phyloP scores from a whole-genome alignment of 2,113 vertebrate species.

The Chionodraco myersi region DNA sequence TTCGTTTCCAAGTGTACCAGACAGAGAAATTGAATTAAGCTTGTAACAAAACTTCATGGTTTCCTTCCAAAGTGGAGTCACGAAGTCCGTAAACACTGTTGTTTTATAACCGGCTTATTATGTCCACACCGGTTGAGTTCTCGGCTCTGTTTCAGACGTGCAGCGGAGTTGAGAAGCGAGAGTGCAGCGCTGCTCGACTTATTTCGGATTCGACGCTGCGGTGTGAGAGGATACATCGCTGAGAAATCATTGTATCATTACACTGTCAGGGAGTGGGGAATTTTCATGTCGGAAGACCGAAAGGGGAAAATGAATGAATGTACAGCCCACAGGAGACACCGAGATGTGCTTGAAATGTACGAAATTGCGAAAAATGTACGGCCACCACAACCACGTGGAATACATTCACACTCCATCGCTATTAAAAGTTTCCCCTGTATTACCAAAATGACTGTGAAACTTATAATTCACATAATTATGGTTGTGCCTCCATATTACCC shows the following conservation, averaged over 20 bases:
- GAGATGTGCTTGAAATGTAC: constrained; percentile 17
- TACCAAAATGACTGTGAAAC: constrained; percentile 61
- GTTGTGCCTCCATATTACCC: constrained; percentile 70
- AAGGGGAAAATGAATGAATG: constrained; percentile 15
- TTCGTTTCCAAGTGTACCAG: constrained; percentile 47
- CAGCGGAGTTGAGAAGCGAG: constrained; percentile 17
- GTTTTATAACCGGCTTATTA: constrained; percentile 52
- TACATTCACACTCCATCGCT: constrained; percentile 36
- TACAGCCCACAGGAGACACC: constrained; percentile 13
- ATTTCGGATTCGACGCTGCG: constrained; percentile 27
- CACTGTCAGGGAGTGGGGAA: constrained; percentile 48
- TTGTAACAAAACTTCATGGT: constrained; percentile 28
- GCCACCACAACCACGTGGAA: constrained; percentile 5
- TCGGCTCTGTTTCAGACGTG: constrained; percentile 18
- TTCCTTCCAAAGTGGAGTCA: constrained; percentile 49
- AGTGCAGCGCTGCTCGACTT: constrained; percentile 14
- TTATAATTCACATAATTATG: constrained; percentile 72
- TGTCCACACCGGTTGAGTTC: constrained; percentile 30
- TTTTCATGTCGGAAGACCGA: constrained; percentile 33
- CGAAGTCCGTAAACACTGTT: constrained; percentile 47
- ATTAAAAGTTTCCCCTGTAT: constrained; percentile 69
- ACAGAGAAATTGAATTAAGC: constrained; percentile 57
- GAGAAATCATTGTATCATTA: constrained; percentile 59
- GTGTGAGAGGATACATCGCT: constrained; percentile 37
- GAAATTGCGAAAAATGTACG: no score